Base-by-base conservation (phyloP, 2,888 invertebrate species). In the Melipona beecheii region DNA sequence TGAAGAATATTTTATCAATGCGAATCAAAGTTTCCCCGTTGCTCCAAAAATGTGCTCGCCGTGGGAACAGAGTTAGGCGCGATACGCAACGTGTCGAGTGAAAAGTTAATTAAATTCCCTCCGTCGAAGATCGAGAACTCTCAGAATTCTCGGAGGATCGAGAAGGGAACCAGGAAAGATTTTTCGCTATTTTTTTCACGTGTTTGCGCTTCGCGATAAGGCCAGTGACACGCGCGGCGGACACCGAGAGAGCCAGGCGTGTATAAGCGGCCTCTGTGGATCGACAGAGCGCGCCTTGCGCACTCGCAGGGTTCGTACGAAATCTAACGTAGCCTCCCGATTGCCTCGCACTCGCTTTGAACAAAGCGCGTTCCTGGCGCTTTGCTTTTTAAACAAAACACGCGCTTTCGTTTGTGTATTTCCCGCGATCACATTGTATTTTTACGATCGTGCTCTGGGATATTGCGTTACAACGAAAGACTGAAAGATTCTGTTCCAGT, bases 191-290 rank as follows among this genome's bases (percentile, higher is more conserved):
- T 72, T n/a, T 36, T 21, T 52, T 17, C 9, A n/a, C 13, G 24
- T 15, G 70, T 66, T 54, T 24, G 85, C 56, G 64, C 65, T 75
- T 56, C 71, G 19, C 65, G 85, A 85, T 85, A 81, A 78, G 85
- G 85, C 85, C 85, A 84, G 52, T 69, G 78, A 85, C 85, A 85
- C 75, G 49, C 84, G 19, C 27, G 70, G 56, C 56, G 60, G 60
- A 24, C 54, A 60, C 36, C 17, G 75, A 70, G 36, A 36, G 36
- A 68, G 71, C 88, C 86, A 83, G 71, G 88, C 90, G 87, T 89
- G 31, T 4, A 91, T 85, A 89, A 87, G 83, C 84, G 87, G 56
- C 81, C n/a, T 66, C n/a, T 66, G n/a, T 50, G 73, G 69, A 71
- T 62, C 54, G 68, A 79, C 86, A 76, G 64, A 60, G 54, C 43